Conservation (phyloP, 37 sponge, comb jelly and placozoan species). For the Agelas oroides region DNA sequence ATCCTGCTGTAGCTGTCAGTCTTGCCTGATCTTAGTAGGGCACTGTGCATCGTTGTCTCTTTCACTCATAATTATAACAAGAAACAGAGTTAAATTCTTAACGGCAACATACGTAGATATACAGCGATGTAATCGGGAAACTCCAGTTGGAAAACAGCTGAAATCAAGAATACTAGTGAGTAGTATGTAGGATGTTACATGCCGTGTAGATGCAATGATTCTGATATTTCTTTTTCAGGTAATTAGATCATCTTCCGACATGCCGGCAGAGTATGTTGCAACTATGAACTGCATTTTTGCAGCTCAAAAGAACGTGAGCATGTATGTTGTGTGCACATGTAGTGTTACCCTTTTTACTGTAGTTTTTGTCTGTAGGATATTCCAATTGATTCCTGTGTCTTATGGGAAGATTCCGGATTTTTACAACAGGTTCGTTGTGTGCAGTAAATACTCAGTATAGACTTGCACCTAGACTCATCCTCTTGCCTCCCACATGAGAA, state of each 20-base stretch:
- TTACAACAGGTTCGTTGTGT: conserved; percentile 80
- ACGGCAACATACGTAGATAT: too few species aligned
- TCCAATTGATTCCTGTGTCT: conserved; percentile 89
- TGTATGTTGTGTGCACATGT: not conserved
- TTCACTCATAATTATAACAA: too few species aligned
- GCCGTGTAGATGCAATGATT: not conserved
- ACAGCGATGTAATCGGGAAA: conserved; percentile 61
- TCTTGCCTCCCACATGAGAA: too few species aligned
- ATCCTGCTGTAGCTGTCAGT: conserved; percentile 25
- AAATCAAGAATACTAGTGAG: conserved; percentile 68
- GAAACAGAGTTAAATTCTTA: too few species aligned
- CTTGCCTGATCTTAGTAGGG: too few species aligned
- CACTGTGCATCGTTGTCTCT: too few species aligned
- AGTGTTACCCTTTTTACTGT: not conserved
- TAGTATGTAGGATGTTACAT: too few species aligned
- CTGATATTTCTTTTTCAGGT: conserved; percentile 39
- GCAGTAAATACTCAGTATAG: not conserved
- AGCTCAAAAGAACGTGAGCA: conserved; percentile 88
- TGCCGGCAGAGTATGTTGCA: conserved; percentile 76
- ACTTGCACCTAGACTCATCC: not conserved
- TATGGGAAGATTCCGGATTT: conserved; percentile 88
- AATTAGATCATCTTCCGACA: conserved; percentile 68
- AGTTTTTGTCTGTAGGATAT: conserved; percentile 69
- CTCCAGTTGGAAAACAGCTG: conserved; percentile 46
- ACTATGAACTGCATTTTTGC: conserved; percentile 97